A percentile compares a stretch with the other conserved stretches of the same genome.
Evolutionary conservation across 2,888 invertebrate genomes (phyloP).

Genomic region (Caenorhabditis sulstoni): DNA sequence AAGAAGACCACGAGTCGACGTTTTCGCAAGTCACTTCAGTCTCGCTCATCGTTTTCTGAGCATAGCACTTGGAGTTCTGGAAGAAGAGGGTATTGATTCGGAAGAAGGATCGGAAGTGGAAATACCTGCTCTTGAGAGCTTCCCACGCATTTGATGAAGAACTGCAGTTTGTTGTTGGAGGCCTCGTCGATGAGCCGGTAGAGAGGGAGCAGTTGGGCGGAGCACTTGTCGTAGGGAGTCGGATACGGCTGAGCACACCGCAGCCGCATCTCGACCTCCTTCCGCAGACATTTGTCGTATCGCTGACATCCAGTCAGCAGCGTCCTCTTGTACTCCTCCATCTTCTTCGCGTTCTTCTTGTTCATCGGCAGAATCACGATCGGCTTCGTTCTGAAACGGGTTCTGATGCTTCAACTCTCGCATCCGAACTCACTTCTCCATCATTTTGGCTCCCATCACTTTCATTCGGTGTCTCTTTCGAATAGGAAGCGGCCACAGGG

Average conservation of each 20-base stretch:
- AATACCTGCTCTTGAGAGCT: conserved; percentile 36
- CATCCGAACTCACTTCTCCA: conserved; percentile 36
- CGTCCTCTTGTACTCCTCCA: conserved; percentile 42
- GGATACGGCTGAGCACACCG: conserved; percentile 50
- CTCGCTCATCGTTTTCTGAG: conserved; percentile 23
- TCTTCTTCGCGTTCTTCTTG: conserved; percentile 47
- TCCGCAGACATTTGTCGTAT: conserved; percentile 54
- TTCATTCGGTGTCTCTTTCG: conserved; percentile 40
- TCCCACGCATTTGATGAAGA: conserved; percentile 50
- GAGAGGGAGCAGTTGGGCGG: conserved; percentile 53
- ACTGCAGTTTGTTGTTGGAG: conserved; percentile 52
- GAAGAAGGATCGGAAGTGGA: neutral
- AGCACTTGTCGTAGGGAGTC: conserved; percentile 52
- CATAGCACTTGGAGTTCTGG: conserved; percentile 46
- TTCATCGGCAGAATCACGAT: conserved; percentile 52
- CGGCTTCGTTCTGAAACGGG: conserved; percentile 41
- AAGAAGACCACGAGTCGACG: conserved; percentile 43
- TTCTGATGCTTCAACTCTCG: neutral
- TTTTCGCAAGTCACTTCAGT: conserved; percentile 50
- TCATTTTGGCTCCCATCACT: conserved; percentile 52
- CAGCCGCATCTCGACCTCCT: conserved; percentile 51
- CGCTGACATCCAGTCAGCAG: conserved; percentile 47
- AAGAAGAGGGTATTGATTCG: neutral
- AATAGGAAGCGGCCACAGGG: conserved; percentile 56
- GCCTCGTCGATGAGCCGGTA: conserved; percentile 55